A percentile compares a stretch with the other conserved stretches of the same genome.
Conservation (phyloP, 2,797 vertebrate species). For the Hyperoplus immaculatus region DNA sequence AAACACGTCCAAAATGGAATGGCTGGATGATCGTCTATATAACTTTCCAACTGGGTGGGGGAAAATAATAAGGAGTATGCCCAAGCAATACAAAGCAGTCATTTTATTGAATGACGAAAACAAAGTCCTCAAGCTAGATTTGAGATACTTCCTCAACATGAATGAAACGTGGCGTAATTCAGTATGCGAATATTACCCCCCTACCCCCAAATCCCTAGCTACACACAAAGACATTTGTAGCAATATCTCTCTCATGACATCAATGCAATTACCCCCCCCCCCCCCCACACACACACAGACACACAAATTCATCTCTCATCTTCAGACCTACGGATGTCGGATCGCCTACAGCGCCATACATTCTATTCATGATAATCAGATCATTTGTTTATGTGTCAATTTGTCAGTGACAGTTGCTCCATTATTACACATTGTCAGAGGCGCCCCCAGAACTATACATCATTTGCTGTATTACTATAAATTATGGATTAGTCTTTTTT, state of each 20-base stretch:
- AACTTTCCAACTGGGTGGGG: background rate
- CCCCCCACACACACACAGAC: background rate
- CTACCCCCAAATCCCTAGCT: background rate
- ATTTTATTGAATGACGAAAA: background rate
- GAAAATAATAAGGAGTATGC: background rate
- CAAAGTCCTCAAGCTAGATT: slow-evolving; percentile 35
- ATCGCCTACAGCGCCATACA: slow-evolving; percentile 29
- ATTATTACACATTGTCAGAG: slow-evolving; percentile 60
- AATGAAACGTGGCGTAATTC: slow-evolving; percentile 52
- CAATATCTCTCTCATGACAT: slow-evolving; percentile 49
- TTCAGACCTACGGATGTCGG: slow-evolving; percentile 47
- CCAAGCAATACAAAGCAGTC: background rate
- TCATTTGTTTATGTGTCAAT: slow-evolving; percentile 70
- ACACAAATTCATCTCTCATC: slow-evolving; percentile 54
- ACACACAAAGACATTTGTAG: slow-evolving; percentile 20
- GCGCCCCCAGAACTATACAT: slow-evolving; percentile 53
- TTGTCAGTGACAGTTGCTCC: slow-evolving; percentile 56
- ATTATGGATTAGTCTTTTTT: slow-evolving; percentile 63
- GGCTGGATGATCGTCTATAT: background rate
- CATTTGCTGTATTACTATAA: slow-evolving; percentile 62
- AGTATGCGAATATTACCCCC: slow-evolving; percentile 1
- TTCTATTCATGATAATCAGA: slow-evolving; percentile 53
- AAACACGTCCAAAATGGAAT: background rate
- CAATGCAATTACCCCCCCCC: slow-evolving; percentile 43
- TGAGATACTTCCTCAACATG: slow-evolving; percentile 29